Base-by-base conservation (phyloP, 2,888 invertebrate species). In the Frankliniella fusca region DNA sequence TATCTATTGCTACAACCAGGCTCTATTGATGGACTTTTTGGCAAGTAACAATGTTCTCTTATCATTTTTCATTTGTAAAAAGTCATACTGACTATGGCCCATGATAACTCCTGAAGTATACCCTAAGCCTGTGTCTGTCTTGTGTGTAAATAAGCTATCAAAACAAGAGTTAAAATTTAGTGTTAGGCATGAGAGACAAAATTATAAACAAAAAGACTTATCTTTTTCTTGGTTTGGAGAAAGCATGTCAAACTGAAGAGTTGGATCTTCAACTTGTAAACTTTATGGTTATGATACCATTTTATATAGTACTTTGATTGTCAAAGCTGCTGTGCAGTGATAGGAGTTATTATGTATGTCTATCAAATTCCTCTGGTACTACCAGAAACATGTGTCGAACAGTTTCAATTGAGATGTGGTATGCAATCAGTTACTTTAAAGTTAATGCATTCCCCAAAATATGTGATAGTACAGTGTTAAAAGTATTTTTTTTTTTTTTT, bases 321-420 rank as follows among this genome's bases (percentile, higher is more conserved):
- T 76, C 27, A 23, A 76, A 23, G 27, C 70, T 76, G 70, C 70
- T 76, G 70, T 76, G 70, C 70, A 76, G 70, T 76, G 12, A 10
- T 76, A 76, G 27, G 70, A 76, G 27, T 76, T 76, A 27, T 76
- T 23, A 23, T 23, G 70, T 76, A 76, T 27, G 27, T 76, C 70
- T 27, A 76, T 76, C 70, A 76, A 76, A 76, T 76, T 27, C 70
- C 27, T 27, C 27, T 76, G 2, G 38, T 3, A 76, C 27, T 11
- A 76, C 27, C 27, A 76, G 70, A 27, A 76, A 76, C 23, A 23
- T 9, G 23, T 27, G 27, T 23, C 38, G 38, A 2, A 38, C 38
- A 38, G 38, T 38, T 38, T 38, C 3, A 5, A 38, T 38, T 38
- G n/a, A n/a, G n/a, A 38, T 38, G 38, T 5, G 5, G 38, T 5